Conservation (phyloP, 2,797 vertebrate genomes). For the Brachyrhaphis roseni region DNA sequence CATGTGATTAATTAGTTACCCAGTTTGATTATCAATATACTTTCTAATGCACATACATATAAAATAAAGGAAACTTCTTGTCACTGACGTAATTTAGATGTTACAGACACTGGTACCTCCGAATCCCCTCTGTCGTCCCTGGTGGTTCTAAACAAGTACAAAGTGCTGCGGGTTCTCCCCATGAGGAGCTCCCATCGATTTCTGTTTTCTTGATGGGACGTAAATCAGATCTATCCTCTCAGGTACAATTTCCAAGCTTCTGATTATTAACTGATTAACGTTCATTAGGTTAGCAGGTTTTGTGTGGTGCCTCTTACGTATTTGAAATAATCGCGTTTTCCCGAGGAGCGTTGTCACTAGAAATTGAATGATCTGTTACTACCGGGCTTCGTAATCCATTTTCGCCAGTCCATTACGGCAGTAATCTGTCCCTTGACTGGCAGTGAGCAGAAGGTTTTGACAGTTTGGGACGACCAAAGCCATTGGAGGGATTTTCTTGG, state of each 20-base stretch:
- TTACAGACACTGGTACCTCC: not conserved
- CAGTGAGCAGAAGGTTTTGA: conserved; percentile 29
- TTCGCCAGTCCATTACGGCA: conserved; percentile 59
- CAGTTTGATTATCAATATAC: not conserved
- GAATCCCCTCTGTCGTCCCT: not conserved
- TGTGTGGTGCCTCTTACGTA: conserved; percentile 26
- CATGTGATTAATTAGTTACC: no score
- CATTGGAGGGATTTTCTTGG: conserved; percentile 52
- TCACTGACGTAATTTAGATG: not conserved
- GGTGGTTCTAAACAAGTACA: conserved; percentile 5
- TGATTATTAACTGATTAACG: conserved; percentile 67
- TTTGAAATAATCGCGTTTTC: conserved; percentile 58
- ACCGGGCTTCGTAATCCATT: conserved; percentile 60
- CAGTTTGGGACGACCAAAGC: conserved; percentile 53
- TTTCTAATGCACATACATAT: not conserved
- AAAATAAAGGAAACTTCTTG: not conserved
- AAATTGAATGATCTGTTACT: conserved; percentile 63
- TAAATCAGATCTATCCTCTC: conserved; percentile 47
- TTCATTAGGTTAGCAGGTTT: conserved; percentile 49
- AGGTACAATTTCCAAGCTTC: conserved; percentile 47
- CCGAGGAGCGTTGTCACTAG: conserved; percentile 24
- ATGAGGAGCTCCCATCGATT: conserved; percentile 38
- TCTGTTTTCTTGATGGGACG: conserved; percentile 36
- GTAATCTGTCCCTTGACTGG: conserved; percentile 27
- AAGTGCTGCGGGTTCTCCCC: conserved; percentile 19